Evolutionary conservation across 2,888 invertebrate species (phyloP).

Genomic region (Ormia ochracea): DNA sequence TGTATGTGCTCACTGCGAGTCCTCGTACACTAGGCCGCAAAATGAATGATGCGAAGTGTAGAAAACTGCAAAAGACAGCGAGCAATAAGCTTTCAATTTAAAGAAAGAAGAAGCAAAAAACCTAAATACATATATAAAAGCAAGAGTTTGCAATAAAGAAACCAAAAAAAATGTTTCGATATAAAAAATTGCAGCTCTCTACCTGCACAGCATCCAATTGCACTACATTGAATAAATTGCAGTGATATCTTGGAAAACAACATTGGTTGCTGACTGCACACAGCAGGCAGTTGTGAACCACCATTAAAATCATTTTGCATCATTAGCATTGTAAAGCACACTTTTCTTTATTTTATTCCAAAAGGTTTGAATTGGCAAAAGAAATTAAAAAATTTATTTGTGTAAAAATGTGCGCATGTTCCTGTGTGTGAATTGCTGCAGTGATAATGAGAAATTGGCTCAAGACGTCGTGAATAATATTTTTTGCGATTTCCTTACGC

Average conservation of each 20-base stretch:
- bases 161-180: constrained; percentile 13
- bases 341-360: constrained; percentile 53
- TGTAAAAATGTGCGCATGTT: neutral
- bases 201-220: constrained; percentile 23
- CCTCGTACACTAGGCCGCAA: constrained; percentile 15
- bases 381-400: neutral
- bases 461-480: too few relatives aligned
- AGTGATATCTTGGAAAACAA: neutral
- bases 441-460: too few relatives aligned
- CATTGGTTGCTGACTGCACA: constrained; percentile 22
- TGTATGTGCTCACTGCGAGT: neutral
- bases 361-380: constrained; percentile 31
- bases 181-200: constrained; percentile 13
- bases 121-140: constrained; percentile 4
- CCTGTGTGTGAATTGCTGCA: too few relatives aligned
- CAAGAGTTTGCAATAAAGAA: constrained; percentile 19
- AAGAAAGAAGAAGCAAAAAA: too few relatives aligned
- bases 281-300: constrained; percentile 54
- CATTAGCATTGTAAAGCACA: constrained; percentile 68
- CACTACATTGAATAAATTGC: constrained; percentile 15
- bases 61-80: constrained; percentile 40
- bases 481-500: too few relatives aligned
- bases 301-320: constrained; percentile 75
- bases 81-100: constrained; percentile 33
- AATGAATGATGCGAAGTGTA: constrained; percentile 29